A percentile compares a stretch with the other conserved stretches of the same genome.
These are phyloP conservation scores for Drosophila affinis DNA, from an alignment of 2,888 invertebrate species.

Conservation along the genomic window DNA sequence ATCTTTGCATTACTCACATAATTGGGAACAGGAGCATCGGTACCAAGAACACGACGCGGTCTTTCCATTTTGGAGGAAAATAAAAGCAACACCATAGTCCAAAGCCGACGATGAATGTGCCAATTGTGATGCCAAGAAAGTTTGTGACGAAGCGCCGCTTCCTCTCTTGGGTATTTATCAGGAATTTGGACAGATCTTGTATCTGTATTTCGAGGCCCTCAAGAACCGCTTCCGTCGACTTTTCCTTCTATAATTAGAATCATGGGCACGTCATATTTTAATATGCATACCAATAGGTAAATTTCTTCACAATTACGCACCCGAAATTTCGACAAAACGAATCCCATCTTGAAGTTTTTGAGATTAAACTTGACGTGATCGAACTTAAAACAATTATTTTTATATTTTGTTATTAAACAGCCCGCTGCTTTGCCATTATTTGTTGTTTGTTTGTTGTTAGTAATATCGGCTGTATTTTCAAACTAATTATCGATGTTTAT, in stretches of 20 bases:
- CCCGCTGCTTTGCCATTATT: conserved; percentile 24
- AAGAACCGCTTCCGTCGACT: conserved; percentile 85
- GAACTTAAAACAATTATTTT: conserved; percentile 34
- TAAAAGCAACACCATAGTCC: conserved; percentile 91
- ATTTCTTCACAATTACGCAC: conserved; percentile 84
- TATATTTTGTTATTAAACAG: conserved; percentile 29
- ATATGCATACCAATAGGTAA: conserved; percentile 33
- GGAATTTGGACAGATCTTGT: conserved; percentile 91
- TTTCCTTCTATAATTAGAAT: conserved; percentile 84
- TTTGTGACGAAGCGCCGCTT: conserved; percentile 93
- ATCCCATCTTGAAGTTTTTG: conserved; percentile 85
- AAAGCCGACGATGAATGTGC: conserved; percentile 89
- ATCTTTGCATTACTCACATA: conserved; percentile 87
- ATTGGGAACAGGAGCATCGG: conserved; percentile 92
- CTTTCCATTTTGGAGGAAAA: conserved; percentile 89
- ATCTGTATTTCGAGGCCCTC: conserved; percentile 92
- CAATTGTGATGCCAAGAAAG: conserved; percentile 89
- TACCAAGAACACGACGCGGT: conserved; percentile 90
- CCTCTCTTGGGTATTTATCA: conserved; percentile 90
- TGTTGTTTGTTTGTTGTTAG: neutral
- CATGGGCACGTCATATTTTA: conserved; percentile 31
- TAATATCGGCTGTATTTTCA: too few relatives aligned
- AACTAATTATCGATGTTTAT: too few relatives aligned
- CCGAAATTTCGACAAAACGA: conserved; percentile 88
- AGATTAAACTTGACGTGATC: conserved; percentile 22